These are phyloP conservation scores for Nomada lathburiana DNA, from an alignment of 2,888 invertebrate species.

Conservation along the genomic window DNA sequence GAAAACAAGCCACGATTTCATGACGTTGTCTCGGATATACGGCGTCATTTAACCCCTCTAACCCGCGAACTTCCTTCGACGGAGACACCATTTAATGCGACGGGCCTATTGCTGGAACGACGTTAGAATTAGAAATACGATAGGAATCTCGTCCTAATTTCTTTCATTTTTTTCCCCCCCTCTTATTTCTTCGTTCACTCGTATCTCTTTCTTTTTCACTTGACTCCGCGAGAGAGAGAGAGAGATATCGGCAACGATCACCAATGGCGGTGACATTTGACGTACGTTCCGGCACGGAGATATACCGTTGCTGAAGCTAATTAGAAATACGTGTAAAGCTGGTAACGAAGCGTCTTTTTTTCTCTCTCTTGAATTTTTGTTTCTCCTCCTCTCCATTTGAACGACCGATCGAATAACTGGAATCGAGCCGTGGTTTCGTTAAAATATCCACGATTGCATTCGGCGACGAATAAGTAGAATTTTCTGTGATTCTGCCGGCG, in stretches of 20 bases:
- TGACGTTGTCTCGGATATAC: conserved; percentile 64
- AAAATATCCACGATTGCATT: conserved; percentile 34
- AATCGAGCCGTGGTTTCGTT: conserved; percentile 33
- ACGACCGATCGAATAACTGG: conserved; percentile 15
- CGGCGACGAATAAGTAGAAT: conserved; percentile 51
- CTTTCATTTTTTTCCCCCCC: not conserved
- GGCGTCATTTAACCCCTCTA: conserved; percentile 66
- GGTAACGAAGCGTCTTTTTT: conserved; percentile 26
- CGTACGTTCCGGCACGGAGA: conserved; percentile 21
- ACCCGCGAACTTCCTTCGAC: conserved; percentile 58
- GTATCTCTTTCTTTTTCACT: not conserved
- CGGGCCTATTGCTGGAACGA: conserved; percentile 52
- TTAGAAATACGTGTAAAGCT: conserved; percentile 54
- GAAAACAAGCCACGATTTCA: conserved; percentile 69
- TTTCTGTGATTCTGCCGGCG: conserved; percentile 2
- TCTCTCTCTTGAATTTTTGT: too few species aligned
- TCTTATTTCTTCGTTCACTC: not conserved
- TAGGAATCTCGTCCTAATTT: conserved; percentile 56
- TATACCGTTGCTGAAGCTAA: conserved; percentile 60
- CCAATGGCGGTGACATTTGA: conserved; percentile 22
- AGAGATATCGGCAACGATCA: not conserved
- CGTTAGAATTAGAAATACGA: conserved; percentile 62
- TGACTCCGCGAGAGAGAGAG: not conserved
- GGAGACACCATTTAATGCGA: conserved; percentile 59
- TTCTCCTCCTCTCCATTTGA: not conserved